Evolutionary conservation across 1,140 invertebrate genomes (phyloP).

Genomic region (Atopsyche davidsoni): DNA sequence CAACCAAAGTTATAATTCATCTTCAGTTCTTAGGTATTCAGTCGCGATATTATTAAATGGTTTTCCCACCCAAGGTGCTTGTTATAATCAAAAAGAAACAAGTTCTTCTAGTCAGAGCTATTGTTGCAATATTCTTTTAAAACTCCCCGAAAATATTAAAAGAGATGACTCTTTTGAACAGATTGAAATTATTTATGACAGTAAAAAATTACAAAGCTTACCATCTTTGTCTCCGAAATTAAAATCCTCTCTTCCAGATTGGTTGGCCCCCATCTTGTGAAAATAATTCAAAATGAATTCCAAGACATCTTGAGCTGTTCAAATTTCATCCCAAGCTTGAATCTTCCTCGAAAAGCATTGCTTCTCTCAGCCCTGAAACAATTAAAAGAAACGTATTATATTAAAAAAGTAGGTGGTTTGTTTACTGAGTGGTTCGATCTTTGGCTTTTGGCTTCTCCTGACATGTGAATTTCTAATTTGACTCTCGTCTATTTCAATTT

Average conservation of each 20-base stretch:
- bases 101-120: background rate
- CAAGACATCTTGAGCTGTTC: too few relatives aligned
- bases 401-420: too few relatives aligned
- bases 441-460: too few relatives aligned
- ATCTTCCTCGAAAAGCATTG: too few relatives aligned
- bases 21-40: background rate
- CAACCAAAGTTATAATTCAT: background rate
- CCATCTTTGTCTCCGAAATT: constrained; percentile 28
- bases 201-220: constrained; percentile 8
- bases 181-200: background rate
- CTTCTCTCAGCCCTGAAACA: too few relatives aligned
- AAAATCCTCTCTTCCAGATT: constrained; percentile 27
- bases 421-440: too few relatives aligned
- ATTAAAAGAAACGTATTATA: too few relatives aligned
- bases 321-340: too few relatives aligned
- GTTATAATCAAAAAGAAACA: background rate
- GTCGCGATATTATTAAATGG: background rate
- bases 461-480: too few relatives aligned
- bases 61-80: background rate
- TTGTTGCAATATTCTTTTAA: background rate
- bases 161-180: background rate
- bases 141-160: constrained; percentile 2
- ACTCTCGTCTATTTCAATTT: too few relatives aligned
- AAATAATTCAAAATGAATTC: too few relatives aligned
- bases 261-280: constrained; percentile 30